Base-by-base conservation (phyloP, 2,888 invertebrate species). In the Siphonodentalium dalli region DNA sequence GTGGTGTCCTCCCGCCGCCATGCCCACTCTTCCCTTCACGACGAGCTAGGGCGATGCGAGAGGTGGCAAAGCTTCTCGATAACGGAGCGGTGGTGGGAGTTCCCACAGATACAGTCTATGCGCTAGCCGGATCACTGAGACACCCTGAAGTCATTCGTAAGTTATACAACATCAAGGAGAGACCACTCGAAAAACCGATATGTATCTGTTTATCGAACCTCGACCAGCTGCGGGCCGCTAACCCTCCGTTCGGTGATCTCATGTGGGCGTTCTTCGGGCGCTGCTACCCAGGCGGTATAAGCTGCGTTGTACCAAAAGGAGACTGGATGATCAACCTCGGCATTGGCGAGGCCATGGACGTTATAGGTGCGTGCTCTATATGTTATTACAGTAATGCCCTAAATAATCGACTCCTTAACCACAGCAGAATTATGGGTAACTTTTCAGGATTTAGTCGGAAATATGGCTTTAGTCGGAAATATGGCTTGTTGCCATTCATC, bases 31-130 rank as follows among this genome's bases (percentile, higher is more conserved):
- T 64, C 37, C 59, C 63, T 5, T 68, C 70, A 6, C 58, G 66
- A 18, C 56, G 65, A 13, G 56, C 66, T 26, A 61, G 65, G 20
- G 65, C 58, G 43, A 48, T 68, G 7, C 33, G 44, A 7, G 48
- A 54, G 27, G 65, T 65, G 8, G 67, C 61, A 23, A 55, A 58
- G 8, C 40, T 67, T 37, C 50, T 70, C 34, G 59, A 64, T 40
- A 34, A 61, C 8, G 70, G 68, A 20, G 56, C 61, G 3, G 66
- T 70, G 20, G 58, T 66, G 6, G 67, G 70, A 28, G 58, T 65
- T 18, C 70, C 70, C 8, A 70, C 70, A 13, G 70, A 70, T 54
- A 70, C 70, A 2, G 70, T 70, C 15, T 70, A 70, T 46, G 70
- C 67, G 11, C 47, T 70, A 7, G 68, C 50, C n/a, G 68, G 63